Evolutionary conservation across 2,797 vertebrate genomes (phyloP), one percentile per base, ranked within the genome.

Genomic region (Chiloscyllium punctatum): DNA sequence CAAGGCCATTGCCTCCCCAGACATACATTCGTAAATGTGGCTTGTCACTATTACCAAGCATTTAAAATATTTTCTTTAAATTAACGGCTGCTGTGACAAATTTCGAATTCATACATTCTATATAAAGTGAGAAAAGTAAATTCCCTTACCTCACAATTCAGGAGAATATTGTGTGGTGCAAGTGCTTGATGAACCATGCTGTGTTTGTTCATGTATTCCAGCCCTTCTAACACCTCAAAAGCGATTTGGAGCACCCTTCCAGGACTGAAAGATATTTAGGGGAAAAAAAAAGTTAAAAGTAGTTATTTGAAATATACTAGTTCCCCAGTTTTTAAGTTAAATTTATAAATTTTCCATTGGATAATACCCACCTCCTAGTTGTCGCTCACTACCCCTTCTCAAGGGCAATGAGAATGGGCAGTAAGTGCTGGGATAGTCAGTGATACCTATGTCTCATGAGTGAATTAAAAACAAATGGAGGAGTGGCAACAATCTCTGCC

Each of bases 131-230:
- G 57, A 90, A 90, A 90, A 33, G 53, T 18, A 72, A 27, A 95
- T 25, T 13, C n/a, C 0, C 27, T 88, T 98, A 99, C 99, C 98
- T 99, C 98, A 96, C 96, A 97, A 97, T 99, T 99, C 98, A 99
- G 96, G 96, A 99, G 98, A 96, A 99, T 98, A 96, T 99, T 99
- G 96, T 98, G 98, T 94, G 98, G 98, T 4, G 97, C 98, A 48
- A 99, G 98, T 0, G 99, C 98, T 96, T 98, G 97, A 96, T 99
- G 99, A 53, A 99, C 98, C 97, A 99, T 98, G 37, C 98, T 98
- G 88, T 99, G 98, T 96, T 97, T 98, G 97, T 99, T 99, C 98
- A 99, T 99, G 72, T 98, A 99, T 0, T 98, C 98, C 96, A 99
- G 97, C 42, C 99, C 99, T 96, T 99, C 98, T 96, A 99, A 98